Conservation (phyloP, 1,140 invertebrate genomes). For the Aphis gossypii region DNA sequence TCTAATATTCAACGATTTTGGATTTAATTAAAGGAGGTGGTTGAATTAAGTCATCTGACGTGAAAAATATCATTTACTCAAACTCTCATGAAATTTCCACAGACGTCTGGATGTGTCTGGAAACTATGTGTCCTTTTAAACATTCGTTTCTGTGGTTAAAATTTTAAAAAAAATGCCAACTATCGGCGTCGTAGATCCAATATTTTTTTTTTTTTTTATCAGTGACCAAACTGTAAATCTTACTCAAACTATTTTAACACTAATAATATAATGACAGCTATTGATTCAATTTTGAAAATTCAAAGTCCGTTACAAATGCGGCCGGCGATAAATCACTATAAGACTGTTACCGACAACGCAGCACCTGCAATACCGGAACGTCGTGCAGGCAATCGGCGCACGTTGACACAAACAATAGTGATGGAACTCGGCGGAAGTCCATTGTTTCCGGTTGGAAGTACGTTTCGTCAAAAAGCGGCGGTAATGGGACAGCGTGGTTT, state of each 20-base stretch:
- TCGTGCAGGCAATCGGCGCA: not conserved
- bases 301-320: not conserved
- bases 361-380: not conserved
- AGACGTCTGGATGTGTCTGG: no score
- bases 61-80: not conserved
- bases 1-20: not conserved
- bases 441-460: not conserved
- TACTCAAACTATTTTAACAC: not conserved
- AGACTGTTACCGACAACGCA: not conserved
- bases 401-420: not conserved
- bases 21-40: not conserved
- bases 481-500: not conserved
- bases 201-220: not conserved
- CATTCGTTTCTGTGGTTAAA: not conserved
- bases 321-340: not conserved
- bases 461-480: not conserved
- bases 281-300: not conserved
- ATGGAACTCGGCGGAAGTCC: not conserved
- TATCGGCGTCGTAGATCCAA: not conserved
- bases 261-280: not conserved
- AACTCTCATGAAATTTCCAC: not conserved
- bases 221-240: not conserved
- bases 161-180: not conserved
- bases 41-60: not conserved
- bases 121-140: not conserved